phyloP scores from a whole-genome alignment of 1,140 invertebrate genomes.

The Andricus grossulariae region DNA sequence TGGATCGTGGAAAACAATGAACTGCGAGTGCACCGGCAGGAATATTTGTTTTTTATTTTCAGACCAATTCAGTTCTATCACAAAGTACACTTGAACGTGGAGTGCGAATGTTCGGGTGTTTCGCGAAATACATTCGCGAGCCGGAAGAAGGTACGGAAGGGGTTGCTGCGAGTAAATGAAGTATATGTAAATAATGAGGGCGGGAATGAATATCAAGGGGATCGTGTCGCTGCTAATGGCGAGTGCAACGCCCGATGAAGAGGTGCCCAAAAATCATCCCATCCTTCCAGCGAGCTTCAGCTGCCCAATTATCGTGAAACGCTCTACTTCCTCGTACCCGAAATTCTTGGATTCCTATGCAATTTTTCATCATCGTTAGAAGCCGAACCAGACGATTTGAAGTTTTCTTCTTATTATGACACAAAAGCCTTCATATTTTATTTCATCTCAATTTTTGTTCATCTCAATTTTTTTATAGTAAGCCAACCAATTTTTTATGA shows the following conservation, averaged over 20 bases:
- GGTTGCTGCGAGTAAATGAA: slow-evolving; percentile 61
- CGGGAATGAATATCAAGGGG: slow-evolving; percentile 65
- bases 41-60: slow-evolving; percentile 28
- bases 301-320: slow-evolving; percentile 70
- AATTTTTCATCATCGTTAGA: slow-evolving; percentile 3
- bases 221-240: slow-evolving; percentile 63
- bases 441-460: neutral
- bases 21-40: neutral
- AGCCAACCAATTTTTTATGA: too few relatives aligned
- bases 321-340: slow-evolving; percentile 61
- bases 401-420: neutral
- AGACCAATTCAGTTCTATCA: slow-evolving; percentile 31
- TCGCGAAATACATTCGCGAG: slow-evolving; percentile 28
- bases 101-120: slow-evolving; percentile 31
- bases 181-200: slow-evolving; percentile 73
- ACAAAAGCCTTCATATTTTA: neutral
- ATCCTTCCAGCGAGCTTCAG: slow-evolving; percentile 57
- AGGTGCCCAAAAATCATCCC: slow-evolving; percentile 70
- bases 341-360: slow-evolving; percentile 45
- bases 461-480: too few relatives aligned
- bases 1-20: slow-evolving; percentile 13
- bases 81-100: slow-evolving; percentile 20
- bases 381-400: neutral
- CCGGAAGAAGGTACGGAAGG: slow-evolving; percentile 31
- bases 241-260: slow-evolving; percentile 70